phyloP scores from a whole-genome alignment of 2,113 vertebrate species.

The Burhinus bistriatus region DNA sequence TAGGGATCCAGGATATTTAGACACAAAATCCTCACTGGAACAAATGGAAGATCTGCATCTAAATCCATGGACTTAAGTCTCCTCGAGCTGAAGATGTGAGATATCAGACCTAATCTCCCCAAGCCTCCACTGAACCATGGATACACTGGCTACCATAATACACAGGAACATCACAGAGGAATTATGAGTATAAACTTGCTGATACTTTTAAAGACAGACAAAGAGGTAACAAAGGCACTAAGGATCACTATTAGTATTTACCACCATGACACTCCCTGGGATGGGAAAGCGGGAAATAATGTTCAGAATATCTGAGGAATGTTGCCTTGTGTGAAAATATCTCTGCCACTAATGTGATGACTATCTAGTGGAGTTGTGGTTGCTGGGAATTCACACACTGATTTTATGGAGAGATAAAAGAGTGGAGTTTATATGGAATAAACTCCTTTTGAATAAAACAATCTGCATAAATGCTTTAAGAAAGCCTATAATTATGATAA shows the following conservation, averaged over 20 bases:
- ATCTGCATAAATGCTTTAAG: slow-evolving; percentile 86
- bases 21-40: background rate
- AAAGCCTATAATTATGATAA: slow-evolving; percentile 88
- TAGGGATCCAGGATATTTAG: background rate
- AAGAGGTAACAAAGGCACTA: background rate
- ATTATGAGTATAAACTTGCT: background rate
- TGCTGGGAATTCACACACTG: slow-evolving; percentile 68
- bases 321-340: background rate
- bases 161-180: background rate
- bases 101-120: background rate
- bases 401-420: slow-evolving; percentile 78
- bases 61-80: background rate
- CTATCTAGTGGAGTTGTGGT: slow-evolving; percentile 58
- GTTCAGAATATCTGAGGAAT: background rate
- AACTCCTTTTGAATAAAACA: slow-evolving; percentile 82
- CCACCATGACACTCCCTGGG: background rate
- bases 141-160: background rate
- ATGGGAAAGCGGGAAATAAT: background rate
- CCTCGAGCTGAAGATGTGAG: background rate
- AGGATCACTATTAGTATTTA: background rate
- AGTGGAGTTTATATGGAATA: slow-evolving; percentile 82
- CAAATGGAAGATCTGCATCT: background rate
- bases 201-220: background rate
- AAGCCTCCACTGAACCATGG: background rate
- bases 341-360: slow-evolving; percentile 14